Percentiles rank a stretch among this genome's conserved stretches.
phyloP scores from a whole-genome alignment of 2,888 invertebrate species.

The Rhyacophila evoluta region DNA sequence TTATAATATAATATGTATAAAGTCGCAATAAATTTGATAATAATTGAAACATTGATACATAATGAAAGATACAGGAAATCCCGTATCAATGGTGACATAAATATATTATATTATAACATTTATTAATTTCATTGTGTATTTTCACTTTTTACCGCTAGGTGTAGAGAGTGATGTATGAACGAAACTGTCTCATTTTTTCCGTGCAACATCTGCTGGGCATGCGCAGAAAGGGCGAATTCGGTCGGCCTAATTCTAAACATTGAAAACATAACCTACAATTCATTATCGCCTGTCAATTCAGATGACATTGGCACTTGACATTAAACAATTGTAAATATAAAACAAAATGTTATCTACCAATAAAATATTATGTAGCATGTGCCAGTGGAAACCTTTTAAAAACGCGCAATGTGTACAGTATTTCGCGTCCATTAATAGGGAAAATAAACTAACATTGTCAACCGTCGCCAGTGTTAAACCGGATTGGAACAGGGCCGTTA shows the following conservation, averaged over 20 bases:
- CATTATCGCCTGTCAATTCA: no score
- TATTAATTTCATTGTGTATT: no score
- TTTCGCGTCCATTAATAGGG: neutral
- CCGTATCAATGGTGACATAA: no score
- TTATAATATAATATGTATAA: no score
- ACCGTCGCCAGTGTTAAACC: constrained; percentile 32
- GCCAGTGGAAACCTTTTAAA: neutral
- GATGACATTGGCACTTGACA: no score
- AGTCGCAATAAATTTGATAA: no score
- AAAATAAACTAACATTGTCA: neutral
- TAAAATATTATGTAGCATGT: neutral
- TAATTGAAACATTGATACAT: no score
- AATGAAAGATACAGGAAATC: no score
- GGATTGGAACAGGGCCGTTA: constrained; percentile 66
- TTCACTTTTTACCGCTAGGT: neutral
- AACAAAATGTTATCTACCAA: neutral
- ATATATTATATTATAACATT: no score
- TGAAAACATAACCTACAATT: neutral
- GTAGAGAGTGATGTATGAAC: neutral
- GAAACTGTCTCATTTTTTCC: no score
- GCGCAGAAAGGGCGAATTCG: neutral
- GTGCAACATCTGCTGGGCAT: neutral
- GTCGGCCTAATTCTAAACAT: neutral
- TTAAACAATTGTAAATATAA: neutral
- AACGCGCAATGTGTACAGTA: neutral